Base-by-base conservation (phyloP, 2,113 vertebrate genomes). In the Mohoua ochrocephala region DNA sequence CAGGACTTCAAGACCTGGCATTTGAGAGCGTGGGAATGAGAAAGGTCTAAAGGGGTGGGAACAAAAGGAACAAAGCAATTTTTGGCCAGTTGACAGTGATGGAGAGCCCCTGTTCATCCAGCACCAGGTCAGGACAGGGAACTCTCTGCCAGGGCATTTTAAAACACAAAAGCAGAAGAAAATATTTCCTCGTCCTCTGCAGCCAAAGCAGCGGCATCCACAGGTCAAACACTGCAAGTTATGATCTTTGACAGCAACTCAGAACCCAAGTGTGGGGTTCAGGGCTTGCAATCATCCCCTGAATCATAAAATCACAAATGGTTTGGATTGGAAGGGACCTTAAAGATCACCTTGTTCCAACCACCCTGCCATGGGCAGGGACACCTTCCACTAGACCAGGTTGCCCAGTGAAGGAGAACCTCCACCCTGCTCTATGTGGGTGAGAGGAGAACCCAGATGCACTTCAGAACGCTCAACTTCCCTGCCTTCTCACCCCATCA, bases 21-120 rank as follows among this genome's bases (percentile, higher is more conserved):
- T 92, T 91, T 89, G 80, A 87, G 81, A 96, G 84, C 84, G 69
- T 96, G 95, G 95, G 96, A 96, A 96, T 83, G 30, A 80, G 89
- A 80, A 83, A 91, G 87, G 94, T 81, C 89, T 77, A 71, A 83
- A 79, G 78, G 87, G 92, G 28, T 15, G 31, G 49, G 45, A 90
- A 95, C 84, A 94, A 96, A 96, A 91, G 77, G 65, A 65, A 92
- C 61, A 91, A 90, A 91, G 81, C 50, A 73, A 93, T 87, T 84
- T 93, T 91, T 96, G 89, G 94, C 81, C 4, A 4, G 41, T 11
- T 60, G 93, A 73, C 71, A 95, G 84, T 54, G 78, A 94, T 31
- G 75, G 75, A 94, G 56, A 53, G 67, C 63, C 56, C 63, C 63
- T 74, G 77, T 65, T 94, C 78, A 89, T 91, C 87, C 91, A 97